phyloP scores from a whole-genome alignment of 2,888 invertebrate species.

The Lepeophtheirus nordmannii region DNA sequence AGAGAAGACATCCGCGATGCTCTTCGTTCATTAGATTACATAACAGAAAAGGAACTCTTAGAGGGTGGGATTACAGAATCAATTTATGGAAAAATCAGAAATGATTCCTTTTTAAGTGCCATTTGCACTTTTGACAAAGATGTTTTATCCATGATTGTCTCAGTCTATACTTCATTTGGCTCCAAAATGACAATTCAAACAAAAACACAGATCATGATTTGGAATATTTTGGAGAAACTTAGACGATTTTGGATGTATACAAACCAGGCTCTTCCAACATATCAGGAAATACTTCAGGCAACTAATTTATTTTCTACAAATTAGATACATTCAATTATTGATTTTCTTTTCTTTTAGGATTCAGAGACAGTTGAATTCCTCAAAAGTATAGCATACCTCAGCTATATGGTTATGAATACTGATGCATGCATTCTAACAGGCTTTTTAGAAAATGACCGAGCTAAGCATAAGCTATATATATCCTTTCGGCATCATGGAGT shows the following conservation, averaged over 20 bases:
- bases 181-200: background rate
- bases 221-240: background rate
- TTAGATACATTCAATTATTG: background rate
- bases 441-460: constrained; percentile 12
- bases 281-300: constrained; percentile 9
- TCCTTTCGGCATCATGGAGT: constrained; percentile 2
- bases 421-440: constrained; percentile 10
- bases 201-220: constrained; percentile 4
- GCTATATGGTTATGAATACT: constrained; percentile 6
- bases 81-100: background rate
- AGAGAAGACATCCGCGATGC: background rate
- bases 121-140: constrained; percentile 6
- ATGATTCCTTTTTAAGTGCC: background rate
- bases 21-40: background rate
- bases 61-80: background rate
- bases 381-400: background rate
- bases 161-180: constrained; percentile 3
- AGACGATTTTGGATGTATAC: constrained; percentile 14
- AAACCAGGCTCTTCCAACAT: constrained; percentile 1
- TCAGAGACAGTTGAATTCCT: constrained; percentile 14
- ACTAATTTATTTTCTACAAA: background rate
- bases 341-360: background rate
- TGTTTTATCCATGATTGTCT: background rate
- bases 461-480: background rate
- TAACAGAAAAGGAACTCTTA: background rate